phyloP scores from a whole-genome alignment of 2,113 vertebrate genomes.

The Candoia aspera region DNA sequence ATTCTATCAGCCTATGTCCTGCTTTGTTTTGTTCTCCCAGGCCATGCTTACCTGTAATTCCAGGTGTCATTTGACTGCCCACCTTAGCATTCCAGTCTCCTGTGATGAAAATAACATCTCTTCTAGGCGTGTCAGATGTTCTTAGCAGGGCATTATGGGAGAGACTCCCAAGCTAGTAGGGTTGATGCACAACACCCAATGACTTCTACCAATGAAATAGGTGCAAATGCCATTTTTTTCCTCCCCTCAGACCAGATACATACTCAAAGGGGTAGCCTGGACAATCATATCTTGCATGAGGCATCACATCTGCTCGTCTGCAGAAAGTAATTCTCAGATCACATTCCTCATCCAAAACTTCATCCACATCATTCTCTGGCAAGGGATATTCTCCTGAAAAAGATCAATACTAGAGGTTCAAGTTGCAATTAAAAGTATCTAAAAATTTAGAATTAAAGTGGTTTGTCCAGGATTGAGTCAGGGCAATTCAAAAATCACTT shows the following conservation, averaged over 20 bases:
- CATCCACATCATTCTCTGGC: slow-evolving; percentile 35
- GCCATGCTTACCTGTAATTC: too few relatives aligned
- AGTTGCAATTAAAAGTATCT: rapidly evolving
- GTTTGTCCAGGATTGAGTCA: too few relatives aligned
- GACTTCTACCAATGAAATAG: neutral
- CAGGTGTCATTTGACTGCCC: too few relatives aligned
- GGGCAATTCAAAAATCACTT: too few relatives aligned
- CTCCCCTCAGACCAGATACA: neutral
- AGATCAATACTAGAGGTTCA: rapidly evolving
- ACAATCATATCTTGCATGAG: slow-evolving; percentile 61
- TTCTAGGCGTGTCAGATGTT: too few relatives aligned
- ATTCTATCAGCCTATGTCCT: too few relatives aligned
- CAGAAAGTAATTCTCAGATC: slow-evolving; percentile 65
- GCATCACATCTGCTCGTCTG: slow-evolving; percentile 52
- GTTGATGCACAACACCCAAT: neutral
- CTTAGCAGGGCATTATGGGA: too few relatives aligned
- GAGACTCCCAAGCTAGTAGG: neutral
- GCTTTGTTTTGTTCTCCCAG: too few relatives aligned
- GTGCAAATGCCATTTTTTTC: rapidly evolving
- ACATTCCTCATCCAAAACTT: slow-evolving; percentile 54
- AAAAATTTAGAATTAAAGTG: too few relatives aligned
- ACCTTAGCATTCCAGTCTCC: too few relatives aligned
- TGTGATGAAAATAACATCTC: too few relatives aligned
- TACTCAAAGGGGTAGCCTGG: slow-evolving; percentile 52
- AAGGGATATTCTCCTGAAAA: slow-evolving; percentile 30